These are phyloP conservation scores for Choreutis nemorana DNA, from an alignment of 2,888 invertebrate genomes.

Conservation along the genomic window DNA sequence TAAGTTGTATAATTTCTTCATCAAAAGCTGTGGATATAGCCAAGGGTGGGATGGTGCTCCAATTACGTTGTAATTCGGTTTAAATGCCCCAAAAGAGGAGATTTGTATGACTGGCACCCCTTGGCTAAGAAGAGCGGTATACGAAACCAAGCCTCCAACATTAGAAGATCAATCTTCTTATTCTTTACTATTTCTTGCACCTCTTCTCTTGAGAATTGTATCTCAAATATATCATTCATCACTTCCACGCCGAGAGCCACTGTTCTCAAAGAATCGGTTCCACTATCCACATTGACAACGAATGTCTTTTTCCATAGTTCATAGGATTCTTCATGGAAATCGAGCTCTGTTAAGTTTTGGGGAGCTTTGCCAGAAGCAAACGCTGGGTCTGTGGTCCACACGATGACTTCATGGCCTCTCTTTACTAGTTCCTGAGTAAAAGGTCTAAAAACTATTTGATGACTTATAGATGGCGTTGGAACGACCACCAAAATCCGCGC, in stretches of 20 bases:
- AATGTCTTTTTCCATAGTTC: conserved; percentile 10
- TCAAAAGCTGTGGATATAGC: conserved; percentile 4
- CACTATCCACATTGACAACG: no score
- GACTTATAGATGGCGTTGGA: conserved; percentile 45
- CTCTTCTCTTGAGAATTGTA: conserved; percentile 5
- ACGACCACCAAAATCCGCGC: conserved; percentile 35
- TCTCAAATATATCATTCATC: conserved; percentile 7
- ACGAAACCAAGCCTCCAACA: conserved; percentile 5
- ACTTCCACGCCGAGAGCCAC: no score
- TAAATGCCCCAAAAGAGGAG: conserved; percentile 3
- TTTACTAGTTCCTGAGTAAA: conserved; percentile 36
- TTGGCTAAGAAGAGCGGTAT: conserved; percentile 2
- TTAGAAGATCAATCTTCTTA: conserved; percentile 4
- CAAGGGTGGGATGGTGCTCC: conserved; percentile 5
- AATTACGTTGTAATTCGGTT: conserved; percentile 4
- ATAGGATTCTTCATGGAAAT: conserved; percentile 24
- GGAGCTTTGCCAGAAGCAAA: conserved; percentile 22
- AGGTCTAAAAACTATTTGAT: conserved; percentile 42
- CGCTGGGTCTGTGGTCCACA: conserved; percentile 41
- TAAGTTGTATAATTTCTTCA: no score
- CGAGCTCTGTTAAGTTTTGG: conserved; percentile 38
- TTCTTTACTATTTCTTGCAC: conserved; percentile 4
- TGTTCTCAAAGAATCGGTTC: no score
- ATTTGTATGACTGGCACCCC: conserved; percentile 6
- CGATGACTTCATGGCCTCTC: conserved; percentile 46